Percentiles rank a stretch among this genome's conserved stretches.
These are phyloP conservation scores for Paralichthys olivaceus DNA, from an alignment of 2,113 vertebrate species.

Conservation along the genomic window DNA sequence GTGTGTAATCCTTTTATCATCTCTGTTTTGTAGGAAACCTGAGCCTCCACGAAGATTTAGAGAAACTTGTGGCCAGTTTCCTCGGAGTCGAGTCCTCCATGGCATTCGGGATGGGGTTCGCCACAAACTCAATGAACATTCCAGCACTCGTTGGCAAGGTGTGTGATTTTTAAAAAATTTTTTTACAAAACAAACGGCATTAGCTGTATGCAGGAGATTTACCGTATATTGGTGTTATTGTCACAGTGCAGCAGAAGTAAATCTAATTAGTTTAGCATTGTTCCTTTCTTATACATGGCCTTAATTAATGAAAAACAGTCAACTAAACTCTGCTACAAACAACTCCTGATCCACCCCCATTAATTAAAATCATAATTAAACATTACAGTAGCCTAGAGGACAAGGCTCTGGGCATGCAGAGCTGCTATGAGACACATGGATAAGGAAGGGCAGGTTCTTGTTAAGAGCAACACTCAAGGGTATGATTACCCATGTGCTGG, in stretches of 20 bases:
- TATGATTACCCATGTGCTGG: conserved; percentile 61
- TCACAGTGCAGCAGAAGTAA: conserved; percentile 35
- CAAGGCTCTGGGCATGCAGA: conserved; percentile 36
- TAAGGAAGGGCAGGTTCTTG: conserved; percentile 59
- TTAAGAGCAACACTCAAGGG: conserved; percentile 65
- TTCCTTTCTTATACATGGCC: conserved; percentile 49
- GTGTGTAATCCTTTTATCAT: conserved; percentile 36
- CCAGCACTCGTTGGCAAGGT: conserved; percentile 95
- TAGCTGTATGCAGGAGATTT: not conserved
- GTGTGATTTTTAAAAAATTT: conserved; percentile 4
- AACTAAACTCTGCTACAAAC: conserved; percentile 52
- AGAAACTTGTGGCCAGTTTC: conserved; percentile 88
- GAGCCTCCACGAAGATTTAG: conserved; percentile 88
- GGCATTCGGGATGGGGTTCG: conserved; percentile 95
- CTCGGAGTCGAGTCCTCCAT: conserved; percentile 89
- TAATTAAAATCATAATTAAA: conserved; percentile 78
- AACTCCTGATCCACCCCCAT: conserved; percentile 49
- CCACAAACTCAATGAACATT: conserved; percentile 95
- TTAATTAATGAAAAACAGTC: conserved; percentile 64
- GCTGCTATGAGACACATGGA: conserved; percentile 56
- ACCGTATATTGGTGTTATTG: conserved; percentile 3
- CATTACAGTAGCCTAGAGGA: conserved; percentile 67
- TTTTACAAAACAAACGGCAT: not conserved
- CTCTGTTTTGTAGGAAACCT: conserved; percentile 84
- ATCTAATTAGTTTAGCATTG: conserved; percentile 58